Conservation (phyloP, 1,140 invertebrate species). For the Thaumatotibia leucotreta region DNA sequence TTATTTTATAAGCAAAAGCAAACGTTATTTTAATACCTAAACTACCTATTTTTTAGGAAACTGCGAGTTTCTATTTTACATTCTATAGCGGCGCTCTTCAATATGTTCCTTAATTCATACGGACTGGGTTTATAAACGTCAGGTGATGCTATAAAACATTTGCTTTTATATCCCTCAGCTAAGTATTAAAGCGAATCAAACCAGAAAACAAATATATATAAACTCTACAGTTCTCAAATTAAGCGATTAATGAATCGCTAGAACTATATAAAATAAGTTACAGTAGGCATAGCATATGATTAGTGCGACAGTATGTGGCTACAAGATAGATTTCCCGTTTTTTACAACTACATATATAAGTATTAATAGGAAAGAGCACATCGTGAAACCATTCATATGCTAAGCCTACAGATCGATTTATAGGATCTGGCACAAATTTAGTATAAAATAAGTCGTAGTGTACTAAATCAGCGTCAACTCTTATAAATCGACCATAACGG, state of each 20-base stretch:
- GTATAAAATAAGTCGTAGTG: neutral
- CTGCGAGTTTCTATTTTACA: conserved; percentile 24
- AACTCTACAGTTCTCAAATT: too few relatives aligned
- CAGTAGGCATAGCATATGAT: too few relatives aligned
- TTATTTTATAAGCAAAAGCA: conserved; percentile 34
- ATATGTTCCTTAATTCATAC: neutral
- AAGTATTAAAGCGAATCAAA: neutral
- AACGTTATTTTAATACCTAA: conserved; percentile 20
- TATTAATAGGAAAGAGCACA: too few relatives aligned
- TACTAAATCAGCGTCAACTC: neutral
- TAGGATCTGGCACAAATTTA: too few relatives aligned
- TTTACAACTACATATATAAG: too few relatives aligned
- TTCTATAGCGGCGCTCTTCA: neutral
- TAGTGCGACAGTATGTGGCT: too few relatives aligned
- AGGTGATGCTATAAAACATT: neutral
- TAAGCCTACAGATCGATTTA: too few relatives aligned
- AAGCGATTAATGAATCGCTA: too few relatives aligned
- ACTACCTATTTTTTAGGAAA: conserved; percentile 22
- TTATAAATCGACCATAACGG: neutral
- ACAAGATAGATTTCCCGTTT: too few relatives aligned
- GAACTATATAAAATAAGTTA: too few relatives aligned
- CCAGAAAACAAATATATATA: too few relatives aligned
- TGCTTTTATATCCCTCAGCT: neutral
- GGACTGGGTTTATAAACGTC: neutral
- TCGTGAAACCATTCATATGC: too few relatives aligned